phyloP scores from a whole-genome alignment of 2,113 vertebrate genomes.

The Gopherus evgoodei region DNA sequence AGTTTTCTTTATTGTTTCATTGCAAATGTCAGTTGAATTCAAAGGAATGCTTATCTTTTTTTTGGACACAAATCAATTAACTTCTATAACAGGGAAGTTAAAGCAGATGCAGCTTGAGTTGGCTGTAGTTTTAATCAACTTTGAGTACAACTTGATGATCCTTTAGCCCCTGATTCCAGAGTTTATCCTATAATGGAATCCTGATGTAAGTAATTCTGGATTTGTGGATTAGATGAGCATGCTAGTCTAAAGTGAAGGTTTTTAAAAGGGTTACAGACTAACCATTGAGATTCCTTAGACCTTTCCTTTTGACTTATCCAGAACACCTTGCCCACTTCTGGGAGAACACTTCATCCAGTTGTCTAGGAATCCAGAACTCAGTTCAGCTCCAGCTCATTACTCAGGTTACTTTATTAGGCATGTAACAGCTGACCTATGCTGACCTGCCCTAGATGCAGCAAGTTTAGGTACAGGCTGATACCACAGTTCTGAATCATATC shows the following conservation, averaged over 20 bases:
- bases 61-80: slow-evolving; percentile 7
- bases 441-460: no score
- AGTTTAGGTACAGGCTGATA: no score
- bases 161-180: slow-evolving; percentile 35
- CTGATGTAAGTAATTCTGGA: slow-evolving; percentile 52
- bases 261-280: background rate
- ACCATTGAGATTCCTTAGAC: background rate
- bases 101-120: slow-evolving; percentile 32
- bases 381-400: no score
- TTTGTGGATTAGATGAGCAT: slow-evolving; percentile 39
- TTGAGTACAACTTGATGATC: slow-evolving; percentile 46
- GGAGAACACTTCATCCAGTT: no score
- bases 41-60: slow-evolving; percentile 26
- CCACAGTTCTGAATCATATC: no score
- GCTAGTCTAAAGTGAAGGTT: slow-evolving; percentile 24
- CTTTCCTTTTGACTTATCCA: no score
- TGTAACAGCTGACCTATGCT: no score
- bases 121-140: slow-evolving; percentile 35
- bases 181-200: slow-evolving; percentile 31
- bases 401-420: no score
- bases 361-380: no score
- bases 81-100: slow-evolving; percentile 55
- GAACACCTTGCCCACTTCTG: no score
- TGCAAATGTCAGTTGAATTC: slow-evolving; percentile 46
- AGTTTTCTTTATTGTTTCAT: slow-evolving; percentile 50